These are phyloP conservation scores for Geothlypis trichas DNA, from an alignment of 2,113 vertebrate genomes.

Conservation along the genomic window DNA sequence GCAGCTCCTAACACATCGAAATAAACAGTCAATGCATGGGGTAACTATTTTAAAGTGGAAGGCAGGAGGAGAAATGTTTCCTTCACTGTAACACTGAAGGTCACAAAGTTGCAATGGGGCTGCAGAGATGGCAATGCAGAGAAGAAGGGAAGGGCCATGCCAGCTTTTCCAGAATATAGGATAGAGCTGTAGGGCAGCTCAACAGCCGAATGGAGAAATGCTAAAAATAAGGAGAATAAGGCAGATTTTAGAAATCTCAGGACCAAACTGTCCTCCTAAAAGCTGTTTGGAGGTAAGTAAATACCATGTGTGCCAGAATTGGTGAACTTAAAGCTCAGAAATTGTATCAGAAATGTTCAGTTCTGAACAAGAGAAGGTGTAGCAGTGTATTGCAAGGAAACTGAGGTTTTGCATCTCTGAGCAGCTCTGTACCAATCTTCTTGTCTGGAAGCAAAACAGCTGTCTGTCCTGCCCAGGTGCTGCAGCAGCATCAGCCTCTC, in stretches of 20 bases:
- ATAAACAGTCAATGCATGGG: not conserved
- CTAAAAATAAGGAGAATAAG: not conserved
- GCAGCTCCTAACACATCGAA: not conserved
- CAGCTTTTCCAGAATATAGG: not conserved
- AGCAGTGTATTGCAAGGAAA: not conserved
- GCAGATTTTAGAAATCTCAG: not conserved
- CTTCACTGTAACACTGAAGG: not conserved
- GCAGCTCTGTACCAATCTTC: not conserved
- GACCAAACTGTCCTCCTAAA: not conserved
- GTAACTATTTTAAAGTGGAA: not conserved
- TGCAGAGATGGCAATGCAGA: no score
- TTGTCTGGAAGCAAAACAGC: not conserved
- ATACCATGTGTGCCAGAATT: accelerated
- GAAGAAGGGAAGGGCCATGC: not conserved
- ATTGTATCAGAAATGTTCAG: not conserved
- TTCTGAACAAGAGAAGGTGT: not conserved
- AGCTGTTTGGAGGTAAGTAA: not conserved
- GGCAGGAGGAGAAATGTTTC: not conserved
- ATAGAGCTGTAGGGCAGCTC: not conserved
- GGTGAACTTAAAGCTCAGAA: not conserved
- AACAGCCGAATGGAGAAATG: not conserved
- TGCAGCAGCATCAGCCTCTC: not conserved
- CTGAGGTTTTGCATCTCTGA: not conserved
- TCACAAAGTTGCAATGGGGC: not conserved
- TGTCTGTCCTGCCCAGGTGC: not conserved